phyloP scores from a whole-genome alignment of 2,113 vertebrate species.

The Crotophaga sulcirostris region DNA sequence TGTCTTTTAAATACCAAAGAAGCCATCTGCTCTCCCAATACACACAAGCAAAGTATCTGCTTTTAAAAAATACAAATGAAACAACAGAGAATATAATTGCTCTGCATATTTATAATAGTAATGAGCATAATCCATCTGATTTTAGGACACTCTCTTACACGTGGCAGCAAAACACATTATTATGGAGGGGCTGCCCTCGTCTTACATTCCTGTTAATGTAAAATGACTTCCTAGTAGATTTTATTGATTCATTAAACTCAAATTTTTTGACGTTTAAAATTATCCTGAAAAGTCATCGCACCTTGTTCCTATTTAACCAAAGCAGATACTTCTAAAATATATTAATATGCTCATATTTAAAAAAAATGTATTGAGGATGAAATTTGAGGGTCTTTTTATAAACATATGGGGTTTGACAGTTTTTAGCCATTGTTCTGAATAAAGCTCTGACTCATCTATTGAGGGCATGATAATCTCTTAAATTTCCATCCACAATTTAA shows the following conservation, averaged over 20 bases:
- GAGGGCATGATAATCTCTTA: neutral
- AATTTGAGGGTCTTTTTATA: neutral
- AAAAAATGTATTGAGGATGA: rapidly evolving
- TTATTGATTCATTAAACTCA: neutral
- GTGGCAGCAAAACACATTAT: neutral
- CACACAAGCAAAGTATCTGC: neutral
- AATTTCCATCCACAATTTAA: neutral
- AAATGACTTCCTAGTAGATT: neutral
- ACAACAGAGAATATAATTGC: neutral
- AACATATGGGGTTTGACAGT: neutral
- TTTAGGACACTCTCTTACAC: neutral
- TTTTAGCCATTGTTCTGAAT: neutral
- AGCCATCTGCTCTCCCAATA: conserved; percentile 38
- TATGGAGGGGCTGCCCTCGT: neutral
- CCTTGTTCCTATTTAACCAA: neutral
- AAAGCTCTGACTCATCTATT: neutral
- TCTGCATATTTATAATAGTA: neutral
- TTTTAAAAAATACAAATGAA: conserved; percentile 16
- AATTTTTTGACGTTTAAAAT: neutral
- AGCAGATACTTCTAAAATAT: neutral
- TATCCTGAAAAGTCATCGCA: neutral
- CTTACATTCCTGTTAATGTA: neutral
- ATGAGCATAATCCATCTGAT: neutral
- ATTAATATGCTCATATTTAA: neutral
- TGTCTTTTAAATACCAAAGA: conserved; percentile 40